Evolutionary conservation across 2,888 invertebrate genomes (phyloP).

Genomic region (Endotricha flammealis): DNA sequence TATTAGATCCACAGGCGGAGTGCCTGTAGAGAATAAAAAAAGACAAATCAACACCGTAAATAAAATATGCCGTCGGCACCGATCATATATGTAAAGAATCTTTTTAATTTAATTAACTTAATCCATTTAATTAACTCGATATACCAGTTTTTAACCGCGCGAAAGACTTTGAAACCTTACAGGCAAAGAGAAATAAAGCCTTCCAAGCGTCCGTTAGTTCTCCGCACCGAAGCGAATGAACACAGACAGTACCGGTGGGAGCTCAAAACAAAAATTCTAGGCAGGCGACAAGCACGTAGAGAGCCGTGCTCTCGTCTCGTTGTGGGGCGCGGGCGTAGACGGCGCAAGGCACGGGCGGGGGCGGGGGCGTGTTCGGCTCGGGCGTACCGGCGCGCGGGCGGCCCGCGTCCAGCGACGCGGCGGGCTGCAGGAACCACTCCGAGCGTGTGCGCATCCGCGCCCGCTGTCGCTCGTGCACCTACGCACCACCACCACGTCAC

Average conservation of each 20-base stretch:
- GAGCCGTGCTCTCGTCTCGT: slow-evolving; percentile 62
- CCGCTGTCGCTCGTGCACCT: slow-evolving; percentile 97
- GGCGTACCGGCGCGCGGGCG: slow-evolving; percentile 66
- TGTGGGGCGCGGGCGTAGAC: slow-evolving; percentile 30
- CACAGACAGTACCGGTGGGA: slow-evolving; percentile 70
- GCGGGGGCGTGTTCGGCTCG: slow-evolving; percentile 26
- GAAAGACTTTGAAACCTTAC: too few relatives aligned
- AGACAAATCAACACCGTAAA: too few relatives aligned
- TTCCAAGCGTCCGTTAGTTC: slow-evolving; percentile 48
- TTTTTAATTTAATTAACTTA: too few relatives aligned
- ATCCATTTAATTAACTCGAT: too few relatives aligned
- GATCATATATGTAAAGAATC: too few relatives aligned
- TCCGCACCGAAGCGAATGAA: slow-evolving; percentile 64
- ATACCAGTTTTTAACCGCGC: too few relatives aligned
- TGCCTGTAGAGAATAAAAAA: too few relatives aligned
- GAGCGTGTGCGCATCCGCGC: slow-evolving; percentile 97
- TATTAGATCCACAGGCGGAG: too few relatives aligned
- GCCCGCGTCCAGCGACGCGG: slow-evolving; percentile 71
- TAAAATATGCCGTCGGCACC: too few relatives aligned
- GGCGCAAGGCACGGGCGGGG: slow-evolving; percentile 21
- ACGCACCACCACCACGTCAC: slow-evolving; percentile 41
- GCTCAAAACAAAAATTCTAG: slow-evolving; percentile 76
- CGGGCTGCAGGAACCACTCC: slow-evolving; percentile 95
- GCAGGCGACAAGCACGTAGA: slow-evolving; percentile 76
- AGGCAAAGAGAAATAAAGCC: slow-evolving; percentile 28